Conservation (phyloP, 23 tunicate genomes). For the Phallusia fumigata region DNA sequence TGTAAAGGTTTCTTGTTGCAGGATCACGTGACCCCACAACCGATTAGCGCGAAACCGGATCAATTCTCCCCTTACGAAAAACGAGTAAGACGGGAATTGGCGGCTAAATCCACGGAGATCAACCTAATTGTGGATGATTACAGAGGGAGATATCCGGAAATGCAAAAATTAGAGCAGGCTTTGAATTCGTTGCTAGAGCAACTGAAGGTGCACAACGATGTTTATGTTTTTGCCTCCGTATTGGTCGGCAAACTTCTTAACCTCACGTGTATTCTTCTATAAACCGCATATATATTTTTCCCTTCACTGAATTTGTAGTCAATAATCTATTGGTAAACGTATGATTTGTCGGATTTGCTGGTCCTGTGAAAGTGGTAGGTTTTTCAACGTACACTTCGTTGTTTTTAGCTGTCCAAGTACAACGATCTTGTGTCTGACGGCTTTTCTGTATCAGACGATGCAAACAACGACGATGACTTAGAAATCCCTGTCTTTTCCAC, state of each 20-base stretch:
- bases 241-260: too few relatives aligned
- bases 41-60: background rate
- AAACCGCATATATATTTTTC: too few relatives aligned
- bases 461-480: background rate
- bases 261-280: too few relatives aligned
- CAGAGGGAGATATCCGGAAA: conserved; percentile 63
- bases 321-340: too few relatives aligned
- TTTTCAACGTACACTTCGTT: too few relatives aligned
- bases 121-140: conserved; percentile 58
- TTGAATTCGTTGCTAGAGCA: conserved; percentile 27
- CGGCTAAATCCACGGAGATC: conserved; percentile 15
- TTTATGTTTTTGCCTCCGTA: too few relatives aligned
- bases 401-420: background rate
- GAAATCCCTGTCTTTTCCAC: background rate
- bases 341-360: too few relatives aligned
- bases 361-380: too few relatives aligned
- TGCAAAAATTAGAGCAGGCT: conserved; percentile 36
- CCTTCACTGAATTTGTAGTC: too few relatives aligned
- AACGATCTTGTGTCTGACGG: conserved; percentile 15
- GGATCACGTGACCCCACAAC: background rate
- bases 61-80: background rate
- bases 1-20: background rate
- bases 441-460: conserved; percentile 20
- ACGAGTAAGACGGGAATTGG: background rate
- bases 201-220: conserved; percentile 35